phyloP scores from a whole-genome alignment of 1,140 invertebrate genomes.

The Phthorimaea operculella region DNA sequence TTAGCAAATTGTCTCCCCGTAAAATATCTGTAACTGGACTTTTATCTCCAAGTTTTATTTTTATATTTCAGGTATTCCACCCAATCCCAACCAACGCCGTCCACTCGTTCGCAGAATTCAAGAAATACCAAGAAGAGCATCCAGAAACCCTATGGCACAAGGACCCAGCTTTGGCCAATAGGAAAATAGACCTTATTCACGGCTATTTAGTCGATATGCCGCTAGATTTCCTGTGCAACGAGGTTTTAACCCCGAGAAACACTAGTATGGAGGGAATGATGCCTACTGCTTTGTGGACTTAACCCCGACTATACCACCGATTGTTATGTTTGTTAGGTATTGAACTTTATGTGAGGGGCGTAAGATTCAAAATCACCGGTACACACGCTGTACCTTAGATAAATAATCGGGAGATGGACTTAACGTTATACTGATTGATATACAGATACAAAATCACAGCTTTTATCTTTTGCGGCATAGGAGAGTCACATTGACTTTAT shows the following conservation, averaged over 20 bases:
- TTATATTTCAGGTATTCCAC: slow-evolving; percentile 71
- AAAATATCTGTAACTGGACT: too few species aligned
- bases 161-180: slow-evolving; percentile 76
- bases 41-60: neutral
- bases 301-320: too few species aligned
- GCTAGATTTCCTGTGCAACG: slow-evolving; percentile 85
- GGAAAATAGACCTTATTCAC: slow-evolving; percentile 78
- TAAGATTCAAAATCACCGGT: too few species aligned
- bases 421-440: too few species aligned
- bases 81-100: slow-evolving; percentile 87
- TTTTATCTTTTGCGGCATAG: too few species aligned
- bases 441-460: too few species aligned
- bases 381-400: too few species aligned
- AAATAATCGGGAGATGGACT: too few species aligned
- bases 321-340: too few species aligned
- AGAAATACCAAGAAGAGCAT: slow-evolving; percentile 74
- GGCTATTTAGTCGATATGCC: slow-evolving; percentile 90
- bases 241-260: slow-evolving; percentile 81
- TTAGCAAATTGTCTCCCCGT: too few species aligned
- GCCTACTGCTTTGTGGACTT: slow-evolving; percentile 84
- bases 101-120: slow-evolving; percentile 78
- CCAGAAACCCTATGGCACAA: slow-evolving; percentile 71
- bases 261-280: slow-evolving; percentile 86
- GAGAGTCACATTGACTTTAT: too few species aligned
- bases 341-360: too few species aligned